Percentiles rank a stretch among this genome's conserved stretches.
Conservation (phyloP, 2,113 vertebrate species). For the Cariama cristata region DNA sequence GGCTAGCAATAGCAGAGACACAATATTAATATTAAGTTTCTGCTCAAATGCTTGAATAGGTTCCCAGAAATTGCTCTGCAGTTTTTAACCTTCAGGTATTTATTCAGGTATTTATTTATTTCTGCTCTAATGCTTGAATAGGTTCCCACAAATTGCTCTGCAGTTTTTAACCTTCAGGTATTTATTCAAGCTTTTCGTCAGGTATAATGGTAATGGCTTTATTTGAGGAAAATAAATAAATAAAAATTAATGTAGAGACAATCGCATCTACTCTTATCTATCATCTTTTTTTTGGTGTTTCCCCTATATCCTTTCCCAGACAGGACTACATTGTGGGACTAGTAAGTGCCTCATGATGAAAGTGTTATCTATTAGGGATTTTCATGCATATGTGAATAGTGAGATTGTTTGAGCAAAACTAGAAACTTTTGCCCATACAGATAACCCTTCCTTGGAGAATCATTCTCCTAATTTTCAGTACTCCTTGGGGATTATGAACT, state of each 20-base stretch:
- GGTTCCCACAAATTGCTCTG: not conserved
- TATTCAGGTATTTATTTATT: not conserved
- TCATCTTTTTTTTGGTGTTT: not conserved
- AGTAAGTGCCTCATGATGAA: not conserved
- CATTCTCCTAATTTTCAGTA: not conserved
- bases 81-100: not conserved
- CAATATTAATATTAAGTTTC: not conserved
- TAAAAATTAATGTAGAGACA: not conserved
- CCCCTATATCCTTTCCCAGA: not conserved
- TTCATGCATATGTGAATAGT: not conserved
- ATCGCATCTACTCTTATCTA: not conserved
- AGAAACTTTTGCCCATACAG: not conserved
- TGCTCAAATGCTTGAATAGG: not conserved
- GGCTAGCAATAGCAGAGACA: not conserved
- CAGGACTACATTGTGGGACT: not conserved
- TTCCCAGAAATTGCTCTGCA: not conserved
- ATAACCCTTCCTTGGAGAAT: not conserved
- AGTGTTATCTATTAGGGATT: not conserved
- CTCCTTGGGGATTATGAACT: not conserved
- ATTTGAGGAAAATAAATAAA: not conserved
- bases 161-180: not conserved
- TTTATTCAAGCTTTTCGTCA: not conserved
- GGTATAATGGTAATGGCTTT: not conserved
- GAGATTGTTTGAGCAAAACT: not conserved
- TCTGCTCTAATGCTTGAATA: not conserved